Percentiles rank a stretch among this genome's conserved stretches.
Evolutionary conservation across 2,797 vertebrate genomes (phyloP).

Genomic region (Anguilla anguilla): DNA sequence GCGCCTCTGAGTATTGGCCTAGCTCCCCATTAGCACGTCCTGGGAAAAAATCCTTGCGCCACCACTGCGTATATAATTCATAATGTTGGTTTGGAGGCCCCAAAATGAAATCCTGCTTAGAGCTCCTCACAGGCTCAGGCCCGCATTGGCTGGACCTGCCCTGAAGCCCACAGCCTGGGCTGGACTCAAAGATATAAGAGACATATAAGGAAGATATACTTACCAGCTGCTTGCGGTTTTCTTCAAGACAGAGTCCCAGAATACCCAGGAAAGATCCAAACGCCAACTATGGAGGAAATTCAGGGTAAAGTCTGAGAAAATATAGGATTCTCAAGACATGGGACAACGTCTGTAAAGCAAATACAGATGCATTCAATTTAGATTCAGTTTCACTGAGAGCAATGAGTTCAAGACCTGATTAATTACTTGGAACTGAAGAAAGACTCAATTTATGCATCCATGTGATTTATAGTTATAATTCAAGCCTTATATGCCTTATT

Average conservation of each 20-base stretch:
- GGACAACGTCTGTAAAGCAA: neutral
- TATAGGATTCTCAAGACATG: neutral
- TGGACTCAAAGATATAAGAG: neutral
- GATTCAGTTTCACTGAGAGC: neutral
- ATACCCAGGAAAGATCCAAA: constrained; percentile 73
- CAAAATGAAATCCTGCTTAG: too few species aligned
- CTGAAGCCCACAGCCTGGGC: neutral
- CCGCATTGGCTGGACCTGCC: neutral
- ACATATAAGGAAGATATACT: constrained; percentile 1
- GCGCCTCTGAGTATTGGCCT: too few species aligned
- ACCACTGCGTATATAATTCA: too few species aligned
- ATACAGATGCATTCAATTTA: neutral
- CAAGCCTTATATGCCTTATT: neutral
- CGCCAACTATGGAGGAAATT: constrained; percentile 62
- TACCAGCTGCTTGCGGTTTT: constrained; percentile 76
- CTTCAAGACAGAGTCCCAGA: constrained; percentile 69
- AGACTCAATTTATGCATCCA: neutral
- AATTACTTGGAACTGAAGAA: neutral
- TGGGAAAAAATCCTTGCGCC: too few species aligned
- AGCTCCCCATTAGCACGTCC: too few species aligned
- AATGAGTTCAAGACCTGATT: neutral
- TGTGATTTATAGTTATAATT: neutral
- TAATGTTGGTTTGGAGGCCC: too few species aligned
- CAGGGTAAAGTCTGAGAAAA: constrained; percentile 14
- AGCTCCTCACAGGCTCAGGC: too few species aligned